Percentiles rank a stretch among this genome's conserved stretches.
These are phyloP conservation scores for Amphimallon solstitiale DNA, from an alignment of 2,888 invertebrate species.

Conservation along the genomic window DNA sequence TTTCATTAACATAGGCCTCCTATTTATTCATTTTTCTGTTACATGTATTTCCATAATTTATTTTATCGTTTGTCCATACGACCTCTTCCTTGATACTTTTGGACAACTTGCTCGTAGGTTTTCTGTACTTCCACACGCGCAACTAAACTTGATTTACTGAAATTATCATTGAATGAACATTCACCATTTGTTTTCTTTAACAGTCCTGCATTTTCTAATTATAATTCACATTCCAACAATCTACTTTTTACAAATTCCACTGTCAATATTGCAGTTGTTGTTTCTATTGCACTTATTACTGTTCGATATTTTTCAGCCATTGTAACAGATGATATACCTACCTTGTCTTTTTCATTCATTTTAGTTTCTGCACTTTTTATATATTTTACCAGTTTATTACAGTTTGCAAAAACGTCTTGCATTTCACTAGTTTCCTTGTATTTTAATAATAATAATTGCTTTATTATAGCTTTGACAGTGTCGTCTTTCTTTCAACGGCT, in stretches of 20 bases:
- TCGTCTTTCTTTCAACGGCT: constrained; percentile 47
- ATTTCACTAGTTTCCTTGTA: constrained; percentile 40
- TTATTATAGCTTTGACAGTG: constrained; percentile 45
- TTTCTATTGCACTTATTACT: constrained; percentile 50
- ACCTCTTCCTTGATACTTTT: too few relatives aligned
- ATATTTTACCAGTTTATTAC: constrained; percentile 47
- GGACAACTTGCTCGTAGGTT: constrained; percentile 33
- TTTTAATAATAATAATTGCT: constrained; percentile 45
- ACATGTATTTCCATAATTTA: not conserved
- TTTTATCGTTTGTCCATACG: constrained; percentile 11
- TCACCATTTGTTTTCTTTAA: constrained; percentile 31
- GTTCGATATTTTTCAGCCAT: constrained; percentile 44
- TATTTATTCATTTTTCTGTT: not conserved
- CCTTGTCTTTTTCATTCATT: constrained; percentile 47
- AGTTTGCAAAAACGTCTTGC: constrained; percentile 47
- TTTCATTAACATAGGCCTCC: not conserved
- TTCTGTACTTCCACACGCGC: constrained; percentile 24
- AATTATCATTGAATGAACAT: constrained; percentile 21
- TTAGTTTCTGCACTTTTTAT: constrained; percentile 44
- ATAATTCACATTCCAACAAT: too few relatives aligned
- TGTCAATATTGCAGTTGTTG: constrained; percentile 41
- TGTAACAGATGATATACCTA: constrained; percentile 48
- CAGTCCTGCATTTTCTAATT: constrained; percentile 33
- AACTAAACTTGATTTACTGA: constrained; percentile 29
- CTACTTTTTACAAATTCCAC: constrained; percentile 48